phyloP scores from a whole-genome alignment of 2,888 invertebrate genomes.

The Byasa hedistus region DNA sequence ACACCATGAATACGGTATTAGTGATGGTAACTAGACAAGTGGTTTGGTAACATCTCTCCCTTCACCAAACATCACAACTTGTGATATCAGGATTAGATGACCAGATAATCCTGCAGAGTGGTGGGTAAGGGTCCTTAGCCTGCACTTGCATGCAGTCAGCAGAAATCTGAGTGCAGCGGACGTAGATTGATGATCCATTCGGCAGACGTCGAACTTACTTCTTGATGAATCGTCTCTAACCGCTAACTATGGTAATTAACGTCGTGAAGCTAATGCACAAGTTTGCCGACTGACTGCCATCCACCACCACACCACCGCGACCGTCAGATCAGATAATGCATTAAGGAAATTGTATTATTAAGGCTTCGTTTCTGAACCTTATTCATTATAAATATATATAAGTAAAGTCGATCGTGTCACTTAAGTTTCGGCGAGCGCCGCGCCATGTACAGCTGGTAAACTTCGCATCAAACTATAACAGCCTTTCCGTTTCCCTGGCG shows the following conservation, averaged over 20 bases:
- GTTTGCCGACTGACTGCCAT: neutral
- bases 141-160: slow-evolving; percentile 3
- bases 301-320: neutral
- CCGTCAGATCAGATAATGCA: no score
- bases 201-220: neutral
- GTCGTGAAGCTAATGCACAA: neutral
- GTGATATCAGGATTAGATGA: no score
- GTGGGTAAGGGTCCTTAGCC: neutral
- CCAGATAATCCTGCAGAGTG: neutral
- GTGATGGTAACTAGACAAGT: no score
- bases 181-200: neutral
- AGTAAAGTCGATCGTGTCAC: no score
- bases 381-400: no score
- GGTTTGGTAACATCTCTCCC: no score
- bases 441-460: neutral
- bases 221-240: slow-evolving; percentile 4
- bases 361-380: no score
- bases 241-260: slow-evolving; percentile 6
- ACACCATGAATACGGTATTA: no score
- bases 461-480: neutral
- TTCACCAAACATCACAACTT: no score
- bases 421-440: neutral
- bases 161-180: slow-evolving; percentile 4
- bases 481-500: neutral
- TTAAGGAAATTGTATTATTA: no score